Conservation (phyloP, 35 echinoderm and acorn worm genomes). For the Eucidaris tribuloides region DNA sequence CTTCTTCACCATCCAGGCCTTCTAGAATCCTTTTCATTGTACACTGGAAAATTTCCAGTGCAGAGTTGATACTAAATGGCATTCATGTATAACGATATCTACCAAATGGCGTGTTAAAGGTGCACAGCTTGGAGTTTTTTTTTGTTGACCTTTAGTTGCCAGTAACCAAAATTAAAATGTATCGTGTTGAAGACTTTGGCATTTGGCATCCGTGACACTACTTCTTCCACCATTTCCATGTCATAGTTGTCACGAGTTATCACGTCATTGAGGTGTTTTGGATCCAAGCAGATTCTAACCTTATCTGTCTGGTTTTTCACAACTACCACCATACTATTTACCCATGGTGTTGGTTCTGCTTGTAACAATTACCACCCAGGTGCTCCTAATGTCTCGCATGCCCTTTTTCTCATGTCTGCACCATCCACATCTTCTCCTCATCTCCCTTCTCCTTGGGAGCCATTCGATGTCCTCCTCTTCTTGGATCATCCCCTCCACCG, state of each 20-base stretch:
- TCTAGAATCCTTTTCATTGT: slow-evolving; percentile 34
- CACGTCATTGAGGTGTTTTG: slow-evolving; percentile 29
- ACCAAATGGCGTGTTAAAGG: slow-evolving; percentile 40
- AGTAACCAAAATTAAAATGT: slow-evolving; percentile 42
- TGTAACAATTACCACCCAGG: too few relatives aligned
- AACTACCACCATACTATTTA: slow-evolving; percentile 13
- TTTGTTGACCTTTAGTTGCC: slow-evolving; percentile 31
- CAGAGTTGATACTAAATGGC: slow-evolving; percentile 32
- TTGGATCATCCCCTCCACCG: slow-evolving; percentile 4
- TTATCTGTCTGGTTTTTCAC: not conserved
- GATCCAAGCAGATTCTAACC: slow-evolving; percentile 45
- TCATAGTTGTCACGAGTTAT: slow-evolving; percentile 1
- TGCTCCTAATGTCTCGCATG: slow-evolving; percentile 23
- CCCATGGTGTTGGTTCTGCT: slow-evolving; percentile 14
- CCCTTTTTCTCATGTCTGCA: slow-evolving; percentile 7
- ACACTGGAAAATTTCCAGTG: slow-evolving; percentile 40
- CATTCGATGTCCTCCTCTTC: slow-evolving; percentile 22
- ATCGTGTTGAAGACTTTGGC: slow-evolving; percentile 34
- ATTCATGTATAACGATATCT: slow-evolving; percentile 24
- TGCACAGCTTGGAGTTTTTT: slow-evolving; percentile 23
- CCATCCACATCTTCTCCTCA: slow-evolving; percentile 27
- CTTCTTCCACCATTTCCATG: slow-evolving; percentile 29
- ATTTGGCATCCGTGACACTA: not conserved
- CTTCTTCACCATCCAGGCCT: slow-evolving; percentile 22
- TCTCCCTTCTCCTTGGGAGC: slow-evolving; percentile 29